Evolutionary conservation across 2,113 vertebrate species (phyloP).

Genomic region (Nannobrachium achirus): DNA sequence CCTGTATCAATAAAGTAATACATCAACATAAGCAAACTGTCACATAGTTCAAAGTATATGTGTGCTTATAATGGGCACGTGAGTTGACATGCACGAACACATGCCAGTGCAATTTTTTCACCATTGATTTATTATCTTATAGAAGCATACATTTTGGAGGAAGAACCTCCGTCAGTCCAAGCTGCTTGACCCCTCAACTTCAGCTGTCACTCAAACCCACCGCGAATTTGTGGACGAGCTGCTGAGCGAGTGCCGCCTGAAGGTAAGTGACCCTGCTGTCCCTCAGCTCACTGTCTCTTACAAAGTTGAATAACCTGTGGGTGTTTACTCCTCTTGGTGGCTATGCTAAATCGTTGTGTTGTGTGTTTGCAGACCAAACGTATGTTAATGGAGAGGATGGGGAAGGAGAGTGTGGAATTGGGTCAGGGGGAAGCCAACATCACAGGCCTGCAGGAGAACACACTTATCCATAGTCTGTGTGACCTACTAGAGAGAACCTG

Average conservation of each 20-base stretch:
- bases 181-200: conserved; percentile 91
- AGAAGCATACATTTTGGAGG: conserved; percentile 92
- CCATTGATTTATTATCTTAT: conserved; percentile 46
- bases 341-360: neutral
- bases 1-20: too few species aligned
- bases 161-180: conserved; percentile 92
- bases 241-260: conserved; percentile 95
- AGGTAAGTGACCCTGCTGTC: conserved; percentile 77
- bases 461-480: conserved; percentile 92
- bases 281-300: neutral
- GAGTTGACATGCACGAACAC: conserved; percentile 6
- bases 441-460: conserved; percentile 94
- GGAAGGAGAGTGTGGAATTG: conserved; percentile 91
- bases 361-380: conserved; percentile 87
- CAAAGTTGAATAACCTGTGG: neutral
- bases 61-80: too few species aligned
- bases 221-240: conserved; percentile 94
- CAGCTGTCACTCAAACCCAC: conserved; percentile 92
- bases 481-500: conserved; percentile 97
- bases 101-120: neutral
- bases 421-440: conserved; percentile 95
- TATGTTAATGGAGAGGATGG: conserved; percentile 98
- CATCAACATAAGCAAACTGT: too few species aligned
- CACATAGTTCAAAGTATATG: too few species aligned
- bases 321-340: neutral